Evolutionary conservation across 2,888 invertebrate species (phyloP), one percentile per base, ranked within the genome.

Genomic region (Mythimna albipuncta): DNA sequence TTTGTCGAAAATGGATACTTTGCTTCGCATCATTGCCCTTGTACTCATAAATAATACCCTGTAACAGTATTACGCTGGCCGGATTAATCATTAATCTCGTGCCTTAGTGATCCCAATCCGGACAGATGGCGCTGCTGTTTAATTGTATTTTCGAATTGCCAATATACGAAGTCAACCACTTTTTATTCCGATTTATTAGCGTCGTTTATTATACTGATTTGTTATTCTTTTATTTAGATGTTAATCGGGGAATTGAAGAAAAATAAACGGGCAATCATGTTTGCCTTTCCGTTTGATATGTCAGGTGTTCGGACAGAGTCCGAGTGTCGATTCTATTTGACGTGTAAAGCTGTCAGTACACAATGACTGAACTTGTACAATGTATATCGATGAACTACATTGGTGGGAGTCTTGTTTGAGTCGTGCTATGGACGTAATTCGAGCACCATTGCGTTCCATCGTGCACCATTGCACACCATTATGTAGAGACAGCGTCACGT

Each of bases 1-100:
- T 91, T 86, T 85, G 89, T 87, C 88, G 83, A 88, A 90, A 89
- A 90, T 87, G 87, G 90, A 89, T 89, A 89, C 89, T 90, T 91
- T 89, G 86, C 84, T 89, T 85, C 87, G 81, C 85, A 88, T 88
- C 89, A 89, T 82, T 88, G 85, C 80, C 84, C 82, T 86, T 88
- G 79, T 83, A 83, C 83, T 84, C 86, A 87, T 87, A 89, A 89
- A 91, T 89, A 88, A 88, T 90, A 87, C 82, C 76, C 64, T 86
- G 87, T 84, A 85, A 85, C 79, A 77, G 77, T 81, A 82, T 83
- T 78, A 87, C 82, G 61, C 65, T 66, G 69, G 62, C 73, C 69
- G 81, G 76, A 85, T 88, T 87, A 84, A 84, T 82, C 70, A 85
- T 88, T 84, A 79, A 87, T 88, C 82, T 86, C 79, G 61, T 50